Evolutionary conservation across 2,113 vertebrate species (phyloP).

Genomic region (Nestor notabilis): DNA sequence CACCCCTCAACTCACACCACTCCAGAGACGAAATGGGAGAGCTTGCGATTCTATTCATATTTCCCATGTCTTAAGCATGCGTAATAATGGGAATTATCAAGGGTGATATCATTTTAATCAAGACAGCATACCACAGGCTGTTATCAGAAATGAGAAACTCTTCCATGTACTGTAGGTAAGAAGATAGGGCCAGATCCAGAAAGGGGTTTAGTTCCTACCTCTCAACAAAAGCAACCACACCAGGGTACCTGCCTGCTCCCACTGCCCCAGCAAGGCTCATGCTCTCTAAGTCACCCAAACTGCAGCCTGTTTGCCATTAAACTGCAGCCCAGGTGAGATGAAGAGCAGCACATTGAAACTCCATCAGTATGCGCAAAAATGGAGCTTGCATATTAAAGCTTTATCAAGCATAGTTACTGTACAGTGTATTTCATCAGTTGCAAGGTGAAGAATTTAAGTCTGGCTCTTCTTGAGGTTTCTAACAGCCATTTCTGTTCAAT

Average conservation of each 20-base stretch:
- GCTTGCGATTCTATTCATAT: background rate
- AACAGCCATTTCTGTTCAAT: background rate
- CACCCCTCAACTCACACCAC: background rate
- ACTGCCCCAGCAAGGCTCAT: accelerated
- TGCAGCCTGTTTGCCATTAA: background rate
- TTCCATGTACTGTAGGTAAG: background rate
- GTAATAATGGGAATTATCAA: background rate
- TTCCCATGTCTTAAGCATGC: background rate
- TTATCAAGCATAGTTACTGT: background rate
- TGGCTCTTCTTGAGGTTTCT: background rate
- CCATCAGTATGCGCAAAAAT: background rate
- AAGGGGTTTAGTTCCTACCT: background rate
- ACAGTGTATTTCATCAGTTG: background rate
- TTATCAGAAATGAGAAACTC: background rate
- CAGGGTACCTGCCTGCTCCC: background rate
- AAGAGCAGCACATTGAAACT: background rate
- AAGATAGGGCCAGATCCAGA: background rate
- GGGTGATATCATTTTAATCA: background rate
- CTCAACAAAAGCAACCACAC: background rate
- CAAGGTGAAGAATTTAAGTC: background rate
- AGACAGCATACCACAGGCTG: background rate
- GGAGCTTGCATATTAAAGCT: background rate
- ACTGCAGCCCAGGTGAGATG: background rate
- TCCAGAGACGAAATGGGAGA: background rate
- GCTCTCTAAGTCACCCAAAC: background rate